These are phyloP conservation scores for Empidonax alnorum DNA, from an alignment of 2,113 vertebrate genomes.

Conservation along the genomic window DNA sequence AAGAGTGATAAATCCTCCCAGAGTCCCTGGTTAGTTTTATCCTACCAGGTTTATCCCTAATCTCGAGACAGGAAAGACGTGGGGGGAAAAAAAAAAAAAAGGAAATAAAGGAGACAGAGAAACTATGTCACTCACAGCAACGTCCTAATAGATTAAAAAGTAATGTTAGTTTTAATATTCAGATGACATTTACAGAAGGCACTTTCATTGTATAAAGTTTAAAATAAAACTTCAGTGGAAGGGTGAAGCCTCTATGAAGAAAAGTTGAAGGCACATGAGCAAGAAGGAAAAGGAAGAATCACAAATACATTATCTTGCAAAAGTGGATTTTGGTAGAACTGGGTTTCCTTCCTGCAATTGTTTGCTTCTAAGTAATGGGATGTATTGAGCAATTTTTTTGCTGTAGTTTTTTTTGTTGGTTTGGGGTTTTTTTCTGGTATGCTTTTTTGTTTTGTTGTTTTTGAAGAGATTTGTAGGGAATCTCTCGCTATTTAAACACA, in stretches of 20 bases:
- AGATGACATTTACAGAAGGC: not conserved
- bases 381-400: accelerated
- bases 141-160: not conserved
- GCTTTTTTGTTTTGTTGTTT: not conserved
- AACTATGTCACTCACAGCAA: not conserved
- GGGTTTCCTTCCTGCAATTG: not conserved
- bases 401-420: not conserved
- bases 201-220: not conserved
- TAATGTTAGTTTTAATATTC: not conserved
- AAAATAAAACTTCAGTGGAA: not conserved
- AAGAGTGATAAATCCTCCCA: not conserved
- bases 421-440: accelerated
- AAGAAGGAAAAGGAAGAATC: not conserved
- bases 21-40: not conserved
- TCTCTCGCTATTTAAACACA: not conserved
- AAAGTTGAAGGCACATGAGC: not conserved
- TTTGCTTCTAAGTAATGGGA: not conserved
- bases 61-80: not conserved
- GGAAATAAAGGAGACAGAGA: not conserved
- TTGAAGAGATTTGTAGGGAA: not conserved
- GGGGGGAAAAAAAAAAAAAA: not conserved
- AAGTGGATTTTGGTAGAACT: not conserved
- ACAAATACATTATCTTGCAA: not conserved
- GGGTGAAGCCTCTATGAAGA: not conserved
- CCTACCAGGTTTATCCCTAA: not conserved